Evolutionary conservation across 2,888 invertebrate genomes (phyloP).

Genomic region (Minunthozetes semirufus): DNA sequence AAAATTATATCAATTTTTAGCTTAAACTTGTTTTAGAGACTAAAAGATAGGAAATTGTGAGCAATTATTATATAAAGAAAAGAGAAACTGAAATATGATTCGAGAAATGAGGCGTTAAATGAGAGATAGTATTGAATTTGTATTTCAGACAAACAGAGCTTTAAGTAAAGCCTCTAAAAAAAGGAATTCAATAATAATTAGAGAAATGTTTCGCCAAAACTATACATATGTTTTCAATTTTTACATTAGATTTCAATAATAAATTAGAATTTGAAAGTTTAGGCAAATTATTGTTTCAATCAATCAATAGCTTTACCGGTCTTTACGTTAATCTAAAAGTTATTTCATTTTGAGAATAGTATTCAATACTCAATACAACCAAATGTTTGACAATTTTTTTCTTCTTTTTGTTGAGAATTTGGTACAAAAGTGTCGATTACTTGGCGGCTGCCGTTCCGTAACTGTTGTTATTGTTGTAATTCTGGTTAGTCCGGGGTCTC

Average conservation of each 20-base stretch:
- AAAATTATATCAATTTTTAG: constrained; percentile 1
- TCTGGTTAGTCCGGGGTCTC: neutral
- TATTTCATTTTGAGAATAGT: neutral
- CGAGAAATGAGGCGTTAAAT: neutral
- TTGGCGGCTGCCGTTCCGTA: constrained; percentile 17
- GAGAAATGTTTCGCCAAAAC: neutral
- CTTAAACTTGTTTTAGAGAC: neutral
- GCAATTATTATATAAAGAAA: neutral
- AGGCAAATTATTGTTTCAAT: constrained; percentile 14
- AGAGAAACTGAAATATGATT: neutral
- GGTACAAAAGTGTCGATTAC: neutral
- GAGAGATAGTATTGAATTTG: neutral
- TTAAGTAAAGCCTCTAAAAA: constrained; percentile 2
- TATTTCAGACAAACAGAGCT: neutral
- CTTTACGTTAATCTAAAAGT: constrained; percentile 12
- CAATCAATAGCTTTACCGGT: constrained; percentile 19
- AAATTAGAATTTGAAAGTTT: constrained; percentile 8
- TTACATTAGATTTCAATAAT: neutral
- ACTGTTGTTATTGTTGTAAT: neutral
- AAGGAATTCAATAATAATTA: neutral
- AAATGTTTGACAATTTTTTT: neutral
- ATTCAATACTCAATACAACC: neutral
- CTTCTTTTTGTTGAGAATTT: neutral
- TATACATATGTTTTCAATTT: constrained; percentile 22
- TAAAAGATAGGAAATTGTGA: neutral